Conservation (phyloP, 92 coral and sea anemone genomes). For the Zoanthus solanderi region DNA sequence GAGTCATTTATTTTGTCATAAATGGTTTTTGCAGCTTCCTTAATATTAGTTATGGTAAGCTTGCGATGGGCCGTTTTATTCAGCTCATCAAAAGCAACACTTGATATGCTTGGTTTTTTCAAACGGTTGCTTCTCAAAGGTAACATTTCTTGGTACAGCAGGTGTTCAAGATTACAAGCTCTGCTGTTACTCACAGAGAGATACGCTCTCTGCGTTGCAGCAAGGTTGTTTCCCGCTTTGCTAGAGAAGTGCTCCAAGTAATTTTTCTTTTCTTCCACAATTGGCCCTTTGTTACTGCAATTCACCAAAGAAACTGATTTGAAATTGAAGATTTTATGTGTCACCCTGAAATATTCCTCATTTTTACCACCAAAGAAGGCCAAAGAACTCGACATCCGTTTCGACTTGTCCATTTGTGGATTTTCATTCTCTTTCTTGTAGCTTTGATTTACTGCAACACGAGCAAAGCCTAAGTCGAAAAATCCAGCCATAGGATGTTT, state of each 20-base stretch:
- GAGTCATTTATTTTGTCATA: neutral
- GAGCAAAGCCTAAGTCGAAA: constrained; percentile 41
- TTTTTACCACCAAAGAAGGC: constrained; percentile 17
- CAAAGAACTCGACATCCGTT: neutral
- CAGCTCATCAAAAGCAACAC: neutral
- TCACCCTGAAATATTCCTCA: constrained; percentile 7
- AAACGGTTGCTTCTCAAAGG: constrained; percentile 1
- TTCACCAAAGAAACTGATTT: neutral
- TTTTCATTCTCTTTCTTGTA: constrained; percentile 34
- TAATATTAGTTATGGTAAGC: neutral
- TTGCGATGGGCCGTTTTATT: neutral
- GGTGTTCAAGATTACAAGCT: neutral
- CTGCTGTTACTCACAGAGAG: neutral
- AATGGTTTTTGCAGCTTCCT: neutral
- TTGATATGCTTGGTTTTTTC: neutral
- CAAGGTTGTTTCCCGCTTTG: constrained; percentile 2
- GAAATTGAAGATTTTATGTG: neutral
- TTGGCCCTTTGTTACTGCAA: neutral
- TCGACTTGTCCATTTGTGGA: constrained; percentile 25
- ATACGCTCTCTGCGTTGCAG: neutral
- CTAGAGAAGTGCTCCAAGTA: constrained; percentile 24
- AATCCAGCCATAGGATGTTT: constrained; percentile 35
- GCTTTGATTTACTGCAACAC: constrained; percentile 51
- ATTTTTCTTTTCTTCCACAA: too few species aligned
- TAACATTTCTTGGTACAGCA: neutral